Conservation (phyloP, 2,113 vertebrate genomes). For the Rhadina sibilatrix region DNA sequence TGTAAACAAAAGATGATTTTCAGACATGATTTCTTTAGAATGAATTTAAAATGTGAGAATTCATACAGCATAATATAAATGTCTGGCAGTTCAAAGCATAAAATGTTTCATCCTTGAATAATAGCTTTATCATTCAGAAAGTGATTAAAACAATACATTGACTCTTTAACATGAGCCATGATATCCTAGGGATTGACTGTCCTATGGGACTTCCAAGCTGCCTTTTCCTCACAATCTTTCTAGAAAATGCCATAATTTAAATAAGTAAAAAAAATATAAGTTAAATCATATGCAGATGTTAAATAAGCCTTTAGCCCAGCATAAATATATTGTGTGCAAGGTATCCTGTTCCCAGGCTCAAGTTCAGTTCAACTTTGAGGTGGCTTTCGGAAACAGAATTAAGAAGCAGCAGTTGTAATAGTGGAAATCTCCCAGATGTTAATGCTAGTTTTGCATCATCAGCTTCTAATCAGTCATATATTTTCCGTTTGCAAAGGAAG, state of each 20-base stretch:
- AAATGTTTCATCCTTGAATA: background rate
- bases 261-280: constrained; percentile 37
- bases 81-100: background rate
- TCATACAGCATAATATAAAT: background rate
- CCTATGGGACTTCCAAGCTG: background rate
- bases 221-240: background rate
- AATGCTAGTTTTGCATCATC: background rate
- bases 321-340: constrained; percentile 38
- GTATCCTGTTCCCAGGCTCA: constrained; percentile 34
- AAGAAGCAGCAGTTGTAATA: background rate
- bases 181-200: background rate
- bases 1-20: constrained; percentile 43
- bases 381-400: background rate
- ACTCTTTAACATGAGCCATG: background rate
- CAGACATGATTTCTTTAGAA: constrained; percentile 8
- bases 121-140: background rate
- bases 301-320: background rate
- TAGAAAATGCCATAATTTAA: background rate
- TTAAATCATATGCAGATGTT: constrained; percentile 58
- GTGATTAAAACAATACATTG: background rate
- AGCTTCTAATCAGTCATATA: background rate
- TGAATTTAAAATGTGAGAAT: constrained; percentile 29
- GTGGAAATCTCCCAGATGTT: background rate
- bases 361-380: background rate
- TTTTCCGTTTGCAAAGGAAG: background rate